Base-by-base conservation (phyloP, 1,140 invertebrate genomes). In the Centruroides vittatus region DNA sequence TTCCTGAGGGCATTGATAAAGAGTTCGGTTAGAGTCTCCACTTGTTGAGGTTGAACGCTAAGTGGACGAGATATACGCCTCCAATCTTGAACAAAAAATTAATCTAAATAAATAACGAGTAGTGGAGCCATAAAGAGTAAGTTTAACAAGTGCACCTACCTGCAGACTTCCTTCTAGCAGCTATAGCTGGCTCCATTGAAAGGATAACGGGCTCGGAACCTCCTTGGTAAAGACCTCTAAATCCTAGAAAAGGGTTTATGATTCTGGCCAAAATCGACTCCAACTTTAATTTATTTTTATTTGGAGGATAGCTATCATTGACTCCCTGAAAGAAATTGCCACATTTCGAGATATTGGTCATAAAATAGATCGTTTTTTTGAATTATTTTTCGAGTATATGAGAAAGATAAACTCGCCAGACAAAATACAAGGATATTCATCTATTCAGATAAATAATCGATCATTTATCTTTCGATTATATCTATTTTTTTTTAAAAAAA, bases 231-330 rank as follows among this genome's bases (percentile, higher is more conserved):
- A 61, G 35, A 8, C 61, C 61, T 35, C 48, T 34, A 47, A 53
- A 62, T 61, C 61, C 61, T 35, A 62, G 35, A 36, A 49, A 62
- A 13, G 61, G 59, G 12, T 34, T 48, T 35, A 62, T 35, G 13
- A 55, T 47, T 46, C 11, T 35, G 9, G 61, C 61, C 10, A 62
- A 47, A 10, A 62, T 35, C 10, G n/a, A 34, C 41, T 62, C 61
- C 6, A 62, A 35, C n/a, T 48, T 48, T 35, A 61, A 13, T 46
- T 51, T n/a, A 47, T 60, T 59, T 47, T 47, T 53, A 35, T 47
- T 54, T 50, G 61, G 61, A 12, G 61, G 61, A 23, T 54, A 55
- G 6, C 5, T 55, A 55, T 62, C 61, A 5, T 54, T 36, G 46
- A 62, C 51, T 47, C 13, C 48, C 57, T 62, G 47, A 10, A 46